Conservation (phyloP, 92 coral and sea anemone species). For the Heteractis magnifica region DNA sequence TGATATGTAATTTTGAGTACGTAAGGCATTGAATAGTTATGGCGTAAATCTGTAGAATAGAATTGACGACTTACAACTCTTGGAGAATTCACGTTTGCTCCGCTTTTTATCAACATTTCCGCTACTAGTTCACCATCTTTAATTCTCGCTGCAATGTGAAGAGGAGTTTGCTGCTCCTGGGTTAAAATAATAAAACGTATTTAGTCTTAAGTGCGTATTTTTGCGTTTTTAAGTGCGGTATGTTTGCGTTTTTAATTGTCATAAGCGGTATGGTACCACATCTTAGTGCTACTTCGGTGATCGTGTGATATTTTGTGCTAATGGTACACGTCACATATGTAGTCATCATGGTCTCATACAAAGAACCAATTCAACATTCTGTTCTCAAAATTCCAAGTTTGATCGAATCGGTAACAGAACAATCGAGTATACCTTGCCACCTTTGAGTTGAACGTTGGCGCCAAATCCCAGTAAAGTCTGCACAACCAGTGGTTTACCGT, state of each 20-base stretch:
- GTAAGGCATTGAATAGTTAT: neutral
- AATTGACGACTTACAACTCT: conserved; percentile 60
- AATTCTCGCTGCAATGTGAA: conserved; percentile 91
- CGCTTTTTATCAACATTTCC: conserved; percentile 94
- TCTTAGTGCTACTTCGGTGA: too few relatives aligned
- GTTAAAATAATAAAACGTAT: neutral
- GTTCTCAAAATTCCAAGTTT: neutral
- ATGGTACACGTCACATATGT: too few relatives aligned
- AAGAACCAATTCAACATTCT: neutral
- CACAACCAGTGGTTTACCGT: conserved; percentile 93
- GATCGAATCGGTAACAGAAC: neutral
- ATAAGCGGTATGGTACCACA: too few relatives aligned
- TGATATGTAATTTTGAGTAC: neutral
- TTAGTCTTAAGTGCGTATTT: neutral
- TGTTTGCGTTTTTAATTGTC: too few relatives aligned
- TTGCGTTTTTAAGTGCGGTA: too few relatives aligned
- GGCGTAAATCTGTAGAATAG: neutral
- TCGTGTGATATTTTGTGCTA: too few relatives aligned
- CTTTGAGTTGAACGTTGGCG: conserved; percentile 92
- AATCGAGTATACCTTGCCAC: conserved; percentile 76
- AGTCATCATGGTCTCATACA: too few relatives aligned
- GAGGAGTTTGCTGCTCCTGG: conserved; percentile 90
- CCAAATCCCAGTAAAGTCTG: conserved; percentile 90
- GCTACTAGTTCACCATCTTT: conserved; percentile 89
- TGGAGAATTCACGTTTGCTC: conserved; percentile 90